Base-by-base conservation (phyloP, 1,140 invertebrate species). In the Cataglyphis hispanica region DNA sequence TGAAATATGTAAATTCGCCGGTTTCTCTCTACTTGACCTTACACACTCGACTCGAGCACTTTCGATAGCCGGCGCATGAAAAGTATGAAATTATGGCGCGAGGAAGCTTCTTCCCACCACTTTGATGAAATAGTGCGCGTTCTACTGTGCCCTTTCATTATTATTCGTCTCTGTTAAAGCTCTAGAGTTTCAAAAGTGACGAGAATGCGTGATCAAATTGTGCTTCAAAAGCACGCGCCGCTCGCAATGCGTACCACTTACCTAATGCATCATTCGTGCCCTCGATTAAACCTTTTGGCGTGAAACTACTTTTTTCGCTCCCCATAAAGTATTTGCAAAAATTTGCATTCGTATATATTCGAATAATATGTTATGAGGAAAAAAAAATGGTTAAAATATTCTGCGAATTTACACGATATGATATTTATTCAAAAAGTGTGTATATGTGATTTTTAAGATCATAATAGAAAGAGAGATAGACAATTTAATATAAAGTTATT, bases 1-100 rank as follows among this genome's bases (percentile, higher is more conserved):
- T 84, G 31, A 84, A 76, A 63, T 76, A 76, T 84, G 58, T 84
- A 34, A 84, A 50, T 63, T 66, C 40, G n/a, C 4, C 50, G 34
- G 13, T 84, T 16, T 50, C 34, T n/a, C 34, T n/a, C 31, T 11
- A 40, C 16, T 40, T 66, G 40, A 63, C 34, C 81, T 63, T 84
- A 31, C 34, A 75, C 53, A 37, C 70, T 75, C 70, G 56, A 72
- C 43, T 74, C 69, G 58, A 75, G 40, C 70, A 37, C 56, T 16
- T 81, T 81, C 31, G 53, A 81, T 67, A 40, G 25, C 64, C 8
- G 34, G n/a, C 31, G 72, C 40, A 53, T 40, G 34, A 22, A 84
- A 84, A 76, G 31, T 66, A 76, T 53, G 43, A 67, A 84, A 77
- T 64, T 84, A 77, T 60, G 22, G 34, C 22, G 27, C 27, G 34